Conservation (phyloP, 2,888 invertebrate species). For the Scrobipalpa costella region DNA sequence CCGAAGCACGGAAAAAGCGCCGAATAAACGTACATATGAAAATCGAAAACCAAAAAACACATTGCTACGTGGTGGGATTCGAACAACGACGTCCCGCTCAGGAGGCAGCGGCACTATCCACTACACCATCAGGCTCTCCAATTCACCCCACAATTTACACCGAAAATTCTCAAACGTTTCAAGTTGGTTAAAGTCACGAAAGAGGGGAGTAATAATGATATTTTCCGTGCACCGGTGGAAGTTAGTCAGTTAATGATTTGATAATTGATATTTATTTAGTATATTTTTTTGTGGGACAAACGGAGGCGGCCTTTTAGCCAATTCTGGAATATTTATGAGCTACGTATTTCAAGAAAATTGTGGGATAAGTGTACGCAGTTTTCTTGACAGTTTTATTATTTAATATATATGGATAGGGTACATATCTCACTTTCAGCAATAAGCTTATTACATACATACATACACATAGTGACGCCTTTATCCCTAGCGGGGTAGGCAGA, state of each 20-base stretch:
- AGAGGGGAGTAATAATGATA: conserved; percentile 8
- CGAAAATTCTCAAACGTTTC: too few species aligned
- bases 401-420: neutral
- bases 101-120: too few species aligned
- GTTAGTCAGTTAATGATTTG: conserved; percentile 13
- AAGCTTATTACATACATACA: too few species aligned
- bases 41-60: too few species aligned
- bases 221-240: conserved; percentile 9
- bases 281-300: neutral
- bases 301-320: neutral
- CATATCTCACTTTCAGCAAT: neutral
- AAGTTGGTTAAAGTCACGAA: conserved; percentile 19
- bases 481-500: too few species aligned
- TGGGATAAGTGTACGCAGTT: neutral
- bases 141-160: too few species aligned
- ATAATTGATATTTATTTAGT: conserved; percentile 16
- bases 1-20: too few species aligned
- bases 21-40: too few species aligned
- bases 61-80: too few species aligned
- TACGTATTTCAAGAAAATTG: neutral
- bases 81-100: too few species aligned
- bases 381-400: neutral
- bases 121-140: too few species aligned
- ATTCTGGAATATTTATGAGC: conserved; percentile 1
- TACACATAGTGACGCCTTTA: too few species aligned